phyloP scores from a whole-genome alignment of 2,888 invertebrate species.

The Amaurobius ferox region DNA sequence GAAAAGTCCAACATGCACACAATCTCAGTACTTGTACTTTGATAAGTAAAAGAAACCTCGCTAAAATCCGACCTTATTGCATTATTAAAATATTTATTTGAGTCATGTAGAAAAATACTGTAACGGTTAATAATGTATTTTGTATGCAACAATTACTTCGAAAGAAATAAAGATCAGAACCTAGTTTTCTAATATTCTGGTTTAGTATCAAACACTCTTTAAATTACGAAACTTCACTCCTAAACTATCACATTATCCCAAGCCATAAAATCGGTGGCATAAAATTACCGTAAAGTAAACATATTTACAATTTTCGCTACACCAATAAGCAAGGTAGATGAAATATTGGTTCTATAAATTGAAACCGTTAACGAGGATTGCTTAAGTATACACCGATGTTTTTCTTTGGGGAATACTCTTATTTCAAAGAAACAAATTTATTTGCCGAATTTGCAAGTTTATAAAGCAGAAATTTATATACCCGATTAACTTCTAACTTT shows the following conservation, averaged over 20 bases:
- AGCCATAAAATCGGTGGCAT: slow-evolving; percentile 4
- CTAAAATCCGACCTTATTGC: no score
- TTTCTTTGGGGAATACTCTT: neutral
- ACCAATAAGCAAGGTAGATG: neutral
- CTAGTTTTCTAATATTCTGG: no score
- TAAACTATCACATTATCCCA: neutral
- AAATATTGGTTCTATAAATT: neutral
- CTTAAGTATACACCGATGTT: neutral
- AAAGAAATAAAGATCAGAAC: no score
- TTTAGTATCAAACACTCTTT: neutral
- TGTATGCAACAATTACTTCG: no score
- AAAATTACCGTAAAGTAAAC: slow-evolving; percentile 6
- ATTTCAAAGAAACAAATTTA: neutral
- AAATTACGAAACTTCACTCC: neutral
- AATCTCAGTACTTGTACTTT: no score
- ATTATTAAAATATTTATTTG: no score
- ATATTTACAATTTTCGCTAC: slow-evolving; percentile 8
- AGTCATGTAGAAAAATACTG: no score
- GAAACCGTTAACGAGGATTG: neutral
- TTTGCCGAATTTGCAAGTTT: neutral
- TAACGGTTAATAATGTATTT: no score
- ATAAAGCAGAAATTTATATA: neutral
- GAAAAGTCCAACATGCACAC: no score
- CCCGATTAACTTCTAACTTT: neutral
- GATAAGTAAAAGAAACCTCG: no score